Evolutionary conservation across 2,797 vertebrate species (phyloP).

Genomic region (Rhinoraja longicauda): DNA sequence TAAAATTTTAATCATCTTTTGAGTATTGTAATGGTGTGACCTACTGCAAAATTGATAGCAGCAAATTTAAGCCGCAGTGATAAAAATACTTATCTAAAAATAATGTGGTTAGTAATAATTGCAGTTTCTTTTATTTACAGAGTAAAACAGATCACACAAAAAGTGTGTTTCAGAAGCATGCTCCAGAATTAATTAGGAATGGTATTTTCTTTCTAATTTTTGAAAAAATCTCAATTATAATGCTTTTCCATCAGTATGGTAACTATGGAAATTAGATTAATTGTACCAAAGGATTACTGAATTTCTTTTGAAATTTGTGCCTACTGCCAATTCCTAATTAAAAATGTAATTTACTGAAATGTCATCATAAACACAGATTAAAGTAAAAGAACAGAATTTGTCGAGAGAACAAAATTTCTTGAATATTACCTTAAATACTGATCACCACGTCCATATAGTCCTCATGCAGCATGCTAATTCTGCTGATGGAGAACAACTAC

Average conservation of each 20-base stretch:
- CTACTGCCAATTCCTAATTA: slow-evolving; percentile 31
- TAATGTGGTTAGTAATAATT: slow-evolving; percentile 5
- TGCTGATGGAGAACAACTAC: background rate
- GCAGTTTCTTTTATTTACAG: background rate
- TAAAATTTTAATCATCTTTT: slow-evolving; percentile 10
- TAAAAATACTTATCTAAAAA: slow-evolving; percentile 15
- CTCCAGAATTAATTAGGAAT: background rate
- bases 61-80: background rate
- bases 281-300: slow-evolving; percentile 27
- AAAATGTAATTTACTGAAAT: slow-evolving; percentile 34
- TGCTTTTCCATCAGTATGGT: slow-evolving; percentile 24
- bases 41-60: background rate
- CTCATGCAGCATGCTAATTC: background rate
- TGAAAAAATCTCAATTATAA: slow-evolving; percentile 24
- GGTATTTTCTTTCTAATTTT: slow-evolving; percentile 14
- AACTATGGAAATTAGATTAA: slow-evolving; percentile 35
- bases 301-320: slow-evolving; percentile 36
- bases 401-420: background rate
- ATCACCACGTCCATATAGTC: background rate
- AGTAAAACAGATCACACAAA: slow-evolving; percentile 14
- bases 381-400: slow-evolving; percentile 19
- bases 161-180: slow-evolving; percentile 17
- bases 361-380: slow-evolving; percentile 34
- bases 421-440: slow-evolving; percentile 4
- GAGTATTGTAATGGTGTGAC: background rate